Evolutionary conservation across 2,888 invertebrate species (phyloP).

Genomic region (Aradus depressus): DNA sequence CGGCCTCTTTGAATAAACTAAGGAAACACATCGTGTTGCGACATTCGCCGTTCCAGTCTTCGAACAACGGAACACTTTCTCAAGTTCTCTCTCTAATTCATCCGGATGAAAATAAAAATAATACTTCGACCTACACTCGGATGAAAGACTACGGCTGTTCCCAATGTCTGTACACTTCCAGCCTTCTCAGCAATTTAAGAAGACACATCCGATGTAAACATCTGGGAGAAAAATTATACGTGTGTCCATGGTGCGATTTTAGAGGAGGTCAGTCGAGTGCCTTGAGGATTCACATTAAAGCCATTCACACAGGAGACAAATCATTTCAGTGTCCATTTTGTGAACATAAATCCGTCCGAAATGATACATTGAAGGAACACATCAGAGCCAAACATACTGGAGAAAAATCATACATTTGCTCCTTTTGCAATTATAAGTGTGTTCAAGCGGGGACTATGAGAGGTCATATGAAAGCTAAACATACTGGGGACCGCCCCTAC

Average conservation of each 20-base stretch:
- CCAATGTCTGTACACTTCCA: no score
- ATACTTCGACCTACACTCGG: no score
- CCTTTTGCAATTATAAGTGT: constrained; percentile 1
- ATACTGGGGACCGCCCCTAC: neutral
- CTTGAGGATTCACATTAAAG: constrained; percentile 5
- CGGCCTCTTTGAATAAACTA: no score
- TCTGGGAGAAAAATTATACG: neutral
- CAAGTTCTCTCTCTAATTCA: no score
- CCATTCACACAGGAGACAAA: constrained; percentile 1
- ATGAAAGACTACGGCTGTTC: no score
- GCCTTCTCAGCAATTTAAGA: no score
- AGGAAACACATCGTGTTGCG: no score
- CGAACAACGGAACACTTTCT: no score
- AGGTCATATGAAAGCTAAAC: neutral
- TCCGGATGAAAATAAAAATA: no score
- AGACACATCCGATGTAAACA: no score
- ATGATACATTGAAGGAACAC: constrained; percentile 1
- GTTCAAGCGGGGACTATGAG: constrained; percentile 1
- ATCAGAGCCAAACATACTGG: constrained; percentile 4
- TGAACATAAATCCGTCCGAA: neutral
- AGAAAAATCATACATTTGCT: neutral
- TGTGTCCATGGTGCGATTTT: neutral
- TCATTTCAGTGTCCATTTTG: constrained; percentile 4
- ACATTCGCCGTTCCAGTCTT: no score
- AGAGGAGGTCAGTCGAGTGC: neutral